Evolutionary conservation across 2,888 invertebrate genomes (phyloP).

Genomic region (Stenotaenia linearis): DNA sequence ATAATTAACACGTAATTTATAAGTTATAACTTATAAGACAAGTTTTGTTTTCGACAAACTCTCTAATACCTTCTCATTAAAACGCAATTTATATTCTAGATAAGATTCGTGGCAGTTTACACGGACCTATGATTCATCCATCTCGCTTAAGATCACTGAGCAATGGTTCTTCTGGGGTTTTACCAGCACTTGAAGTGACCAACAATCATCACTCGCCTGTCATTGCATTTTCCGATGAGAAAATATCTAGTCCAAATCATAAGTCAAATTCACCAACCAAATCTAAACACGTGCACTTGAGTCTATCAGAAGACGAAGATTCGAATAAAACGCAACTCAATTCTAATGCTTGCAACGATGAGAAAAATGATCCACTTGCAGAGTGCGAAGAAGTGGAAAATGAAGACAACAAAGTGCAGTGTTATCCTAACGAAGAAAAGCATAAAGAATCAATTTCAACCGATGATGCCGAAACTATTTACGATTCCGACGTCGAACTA

Average conservation of each 20-base stretch:
- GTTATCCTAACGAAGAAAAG: background rate
- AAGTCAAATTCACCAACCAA: background rate
- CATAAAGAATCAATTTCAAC: background rate
- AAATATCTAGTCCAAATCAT: slow-evolving; percentile 8
- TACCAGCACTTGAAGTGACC: background rate
- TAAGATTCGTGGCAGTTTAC: background rate
- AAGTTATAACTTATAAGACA: too few species aligned
- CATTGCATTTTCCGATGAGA: background rate
- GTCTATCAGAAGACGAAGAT: background rate
- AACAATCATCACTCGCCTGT: background rate
- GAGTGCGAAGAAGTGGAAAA: background rate
- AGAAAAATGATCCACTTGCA: background rate
- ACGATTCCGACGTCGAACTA: slow-evolving; percentile 1
- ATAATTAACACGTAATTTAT: too few species aligned
- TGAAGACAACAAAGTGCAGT: background rate
- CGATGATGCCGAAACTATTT: background rate
- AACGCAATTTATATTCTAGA: background rate
- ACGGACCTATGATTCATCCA: background rate
- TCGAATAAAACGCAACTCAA: background rate
- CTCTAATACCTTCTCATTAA: background rate
- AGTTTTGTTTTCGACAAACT: too few species aligned
- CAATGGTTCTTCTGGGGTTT: background rate
- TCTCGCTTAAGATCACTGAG: background rate
- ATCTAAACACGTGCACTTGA: background rate
- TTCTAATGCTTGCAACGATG: background rate